Base-by-base conservation (phyloP, 2,113 vertebrate genomes). In the Columba livia region DNA sequence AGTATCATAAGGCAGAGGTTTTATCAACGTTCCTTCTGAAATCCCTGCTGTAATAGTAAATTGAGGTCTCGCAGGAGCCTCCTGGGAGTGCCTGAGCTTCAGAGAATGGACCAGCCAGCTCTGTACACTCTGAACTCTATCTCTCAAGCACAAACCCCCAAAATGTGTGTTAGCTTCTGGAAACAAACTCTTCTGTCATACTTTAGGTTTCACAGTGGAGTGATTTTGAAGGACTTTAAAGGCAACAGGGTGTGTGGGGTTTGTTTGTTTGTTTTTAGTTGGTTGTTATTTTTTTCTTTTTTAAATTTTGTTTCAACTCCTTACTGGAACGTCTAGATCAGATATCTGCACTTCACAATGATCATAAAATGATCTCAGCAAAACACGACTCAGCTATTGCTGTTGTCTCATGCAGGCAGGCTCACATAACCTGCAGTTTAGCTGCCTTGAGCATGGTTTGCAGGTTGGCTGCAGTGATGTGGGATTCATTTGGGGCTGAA, bases 161-260 rank as follows among this genome's bases (percentile, higher is more conserved):
- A 91, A 50, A 32, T 0, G 1, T 16, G 6, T 4, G 4, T 70
- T 80, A 48, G 15, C 19, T 85, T 31, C 40, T 1, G 1, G 44
- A 65, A 94, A 72, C 47, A 85, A 89, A 83, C 87, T 94, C 53
- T 44, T 10, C 14, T 82, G 81, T 93, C 73, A 93, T 12, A 5
- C 26, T 53, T 84, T 36, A 79, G 7, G 36, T 77, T 86, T 94
- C 83, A 77, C 0, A 14, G 61, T 91, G 62, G 34, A 94, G 32
- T 75, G 66, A 77, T 83, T 96, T 61, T 93, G 66, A 94, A 94
- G 83, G 62, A 58, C n/a, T 81, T 81, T 44, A 58, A 88, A 88
- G 26, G 25, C 10, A 89, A 9, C 17, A 71, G 10, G 12, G 48
- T 42, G 44, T 47, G 44, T 42, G 34, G 14, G 4, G 2, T 40